Evolutionary conservation across 2,797 vertebrate genomes (phyloP).

Genomic region (Takifugu ocellatus): DNA sequence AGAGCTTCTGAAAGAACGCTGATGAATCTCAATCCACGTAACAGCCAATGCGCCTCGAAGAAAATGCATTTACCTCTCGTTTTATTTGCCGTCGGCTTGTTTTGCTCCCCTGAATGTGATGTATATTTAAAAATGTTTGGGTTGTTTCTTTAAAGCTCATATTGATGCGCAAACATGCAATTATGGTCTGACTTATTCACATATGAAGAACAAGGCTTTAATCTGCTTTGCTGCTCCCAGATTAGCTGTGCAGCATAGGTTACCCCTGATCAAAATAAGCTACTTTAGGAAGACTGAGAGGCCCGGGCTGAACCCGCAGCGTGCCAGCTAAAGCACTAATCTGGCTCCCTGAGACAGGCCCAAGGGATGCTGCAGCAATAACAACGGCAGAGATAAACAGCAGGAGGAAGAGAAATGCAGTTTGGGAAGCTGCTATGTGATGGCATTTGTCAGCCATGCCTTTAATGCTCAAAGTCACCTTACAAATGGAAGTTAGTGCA

Average conservation of each 20-base stretch:
- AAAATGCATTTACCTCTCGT: too few species aligned
- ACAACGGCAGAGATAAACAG: conserved; percentile 45
- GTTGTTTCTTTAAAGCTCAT: too few species aligned
- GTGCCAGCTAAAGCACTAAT: conserved; percentile 30
- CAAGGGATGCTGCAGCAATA: conserved; percentile 33
- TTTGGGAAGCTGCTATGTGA: conserved; percentile 33
- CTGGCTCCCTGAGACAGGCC: conserved; percentile 34
- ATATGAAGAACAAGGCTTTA: not conserved
- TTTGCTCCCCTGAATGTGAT: too few species aligned
- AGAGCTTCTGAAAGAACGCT: too few species aligned
- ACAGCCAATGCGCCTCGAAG: too few species aligned
- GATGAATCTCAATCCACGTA: too few species aligned
- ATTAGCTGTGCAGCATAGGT: conserved; percentile 12
- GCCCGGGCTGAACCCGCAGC: conserved; percentile 24
- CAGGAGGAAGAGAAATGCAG: conserved; percentile 21
- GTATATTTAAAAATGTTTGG: too few species aligned
- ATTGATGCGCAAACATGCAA: not conserved
- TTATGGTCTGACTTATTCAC: not conserved
- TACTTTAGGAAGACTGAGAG: conserved; percentile 23
- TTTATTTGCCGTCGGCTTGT: too few species aligned
- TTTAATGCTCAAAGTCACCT: conserved; percentile 36
- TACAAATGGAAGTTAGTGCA: conserved; percentile 36
- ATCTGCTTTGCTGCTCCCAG: not conserved
- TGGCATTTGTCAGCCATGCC: conserved; percentile 45
- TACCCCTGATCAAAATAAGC: conserved; percentile 13